A percentile compares a stretch with the other conserved stretches of the same genome.
These are phyloP conservation scores for Anguilla anguilla DNA, from an alignment of 2,797 vertebrate species.

Conservation along the genomic window DNA sequence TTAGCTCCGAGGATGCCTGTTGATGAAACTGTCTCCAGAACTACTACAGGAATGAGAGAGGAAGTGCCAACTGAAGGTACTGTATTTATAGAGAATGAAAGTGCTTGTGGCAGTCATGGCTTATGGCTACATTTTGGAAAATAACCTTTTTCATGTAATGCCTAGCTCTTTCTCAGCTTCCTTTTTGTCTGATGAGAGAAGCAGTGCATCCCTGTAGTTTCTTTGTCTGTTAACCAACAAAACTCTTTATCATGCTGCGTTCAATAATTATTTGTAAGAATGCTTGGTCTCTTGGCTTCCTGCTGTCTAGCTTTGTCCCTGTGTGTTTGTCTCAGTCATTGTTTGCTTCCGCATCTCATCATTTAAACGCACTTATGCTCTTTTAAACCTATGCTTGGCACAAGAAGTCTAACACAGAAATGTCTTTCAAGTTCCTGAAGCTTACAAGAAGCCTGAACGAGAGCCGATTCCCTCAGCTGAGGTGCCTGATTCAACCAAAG, in stretches of 20 bases:
- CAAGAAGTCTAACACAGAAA: slow-evolving; percentile 50
- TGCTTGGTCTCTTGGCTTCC: not conserved
- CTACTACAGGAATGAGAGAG: slow-evolving; percentile 63
- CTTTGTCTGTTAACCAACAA: not conserved
- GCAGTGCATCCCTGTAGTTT: slow-evolving; percentile 12
- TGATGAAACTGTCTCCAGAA: slow-evolving; percentile 66
- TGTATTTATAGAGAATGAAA: not conserved
- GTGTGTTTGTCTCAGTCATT: not conserved
- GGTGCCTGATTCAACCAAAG: slow-evolving; percentile 56
- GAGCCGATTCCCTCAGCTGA: slow-evolving; percentile 51
- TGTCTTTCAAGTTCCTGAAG: slow-evolving; percentile 68
- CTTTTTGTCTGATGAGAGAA: slow-evolving; percentile 14
- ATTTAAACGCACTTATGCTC: slow-evolving; percentile 38
- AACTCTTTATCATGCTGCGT: not conserved
- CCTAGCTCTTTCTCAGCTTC: slow-evolving; percentile 32
- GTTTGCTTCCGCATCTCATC: slow-evolving; percentile 34
- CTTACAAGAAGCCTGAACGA: slow-evolving; percentile 51
- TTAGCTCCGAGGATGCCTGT: slow-evolving; percentile 64
- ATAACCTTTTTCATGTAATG: slow-evolving; percentile 20
- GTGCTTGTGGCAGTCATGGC: slow-evolving; percentile 40
- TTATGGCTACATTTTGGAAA: slow-evolving; percentile 45
- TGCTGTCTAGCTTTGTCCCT: slow-evolving; percentile 17
- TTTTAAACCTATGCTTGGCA: slow-evolving; percentile 20
- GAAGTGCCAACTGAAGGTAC: slow-evolving; percentile 68
- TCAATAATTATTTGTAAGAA: not conserved